A percentile compares a stretch with the other conserved stretches of the same genome.
phyloP scores from a whole-genome alignment of 2,113 vertebrate genomes.

The Alouatta palliata region DNA sequence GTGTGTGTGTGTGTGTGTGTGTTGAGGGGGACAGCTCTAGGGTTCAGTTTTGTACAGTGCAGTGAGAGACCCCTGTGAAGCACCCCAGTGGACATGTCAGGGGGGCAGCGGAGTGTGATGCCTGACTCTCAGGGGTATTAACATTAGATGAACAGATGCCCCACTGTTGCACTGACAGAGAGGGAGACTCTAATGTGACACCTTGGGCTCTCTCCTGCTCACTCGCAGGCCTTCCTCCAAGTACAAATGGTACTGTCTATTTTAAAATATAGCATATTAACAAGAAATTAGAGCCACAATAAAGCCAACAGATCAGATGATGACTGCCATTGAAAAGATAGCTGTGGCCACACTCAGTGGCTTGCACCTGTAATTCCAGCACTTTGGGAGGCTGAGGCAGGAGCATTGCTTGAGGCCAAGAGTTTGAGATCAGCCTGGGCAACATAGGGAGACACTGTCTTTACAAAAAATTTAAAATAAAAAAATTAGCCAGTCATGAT shows the following conservation, averaged over 20 bases:
- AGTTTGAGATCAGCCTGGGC: no score
- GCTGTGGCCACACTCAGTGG: no score
- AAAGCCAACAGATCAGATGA: neutral
- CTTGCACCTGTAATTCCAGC: no score
- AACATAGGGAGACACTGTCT: no score
- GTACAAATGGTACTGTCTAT: neutral
- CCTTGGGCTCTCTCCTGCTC: neutral
- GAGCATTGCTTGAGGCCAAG: no score
- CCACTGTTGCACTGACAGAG: neutral
- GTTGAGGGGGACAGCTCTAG: neutral
- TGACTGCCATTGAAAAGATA: neutral
- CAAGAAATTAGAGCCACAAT: neutral
- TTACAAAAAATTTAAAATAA: no score
- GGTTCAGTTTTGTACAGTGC: neutral
- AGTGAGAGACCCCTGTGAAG: neutral
- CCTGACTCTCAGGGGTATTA: neutral
- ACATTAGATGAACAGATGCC: neutral
- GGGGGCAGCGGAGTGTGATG: neutral
- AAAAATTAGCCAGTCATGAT: no score
- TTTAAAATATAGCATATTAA: neutral
- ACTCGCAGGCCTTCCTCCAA: neutral
- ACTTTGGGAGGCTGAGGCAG: no score
- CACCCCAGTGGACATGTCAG: neutral
- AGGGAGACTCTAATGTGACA: neutral
- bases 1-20: no score